phyloP scores from a whole-genome alignment of 2,113 vertebrate species.

The Notarius lentiginosus region DNA sequence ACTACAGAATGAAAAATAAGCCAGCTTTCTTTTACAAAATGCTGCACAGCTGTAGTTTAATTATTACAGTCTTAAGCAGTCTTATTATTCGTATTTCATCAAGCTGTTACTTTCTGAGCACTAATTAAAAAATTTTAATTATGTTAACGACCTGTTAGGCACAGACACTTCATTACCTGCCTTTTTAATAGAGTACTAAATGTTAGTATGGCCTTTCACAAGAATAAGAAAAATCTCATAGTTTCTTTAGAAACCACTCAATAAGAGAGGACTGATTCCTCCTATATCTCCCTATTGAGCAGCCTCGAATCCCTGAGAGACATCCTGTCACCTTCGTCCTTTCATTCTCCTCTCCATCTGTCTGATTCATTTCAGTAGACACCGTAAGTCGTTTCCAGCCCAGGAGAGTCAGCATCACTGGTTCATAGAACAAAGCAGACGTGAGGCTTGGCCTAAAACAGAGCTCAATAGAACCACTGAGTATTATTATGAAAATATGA shows the following conservation, averaged over 20 bases:
- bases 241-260: conserved; percentile 17
- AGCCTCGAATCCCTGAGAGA: conserved; percentile 29
- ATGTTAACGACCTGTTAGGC: conserved; percentile 35
- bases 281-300: conserved; percentile 10
- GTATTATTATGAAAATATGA: conserved; percentile 20
- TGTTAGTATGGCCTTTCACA: conserved; percentile 22
- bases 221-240: background rate
- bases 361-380: conserved; percentile 39
- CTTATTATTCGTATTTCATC: conserved; percentile 12
- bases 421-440: conserved; percentile 37
- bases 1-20: conserved; percentile 16
- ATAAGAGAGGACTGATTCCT: background rate
- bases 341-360: conserved; percentile 5
- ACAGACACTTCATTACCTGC: conserved; percentile 9
- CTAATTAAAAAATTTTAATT: conserved; percentile 47
- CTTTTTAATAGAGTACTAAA: conserved; percentile 27
- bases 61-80: background rate
- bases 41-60: conserved; percentile 13
- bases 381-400: conserved; percentile 34
- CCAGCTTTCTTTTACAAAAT: background rate
- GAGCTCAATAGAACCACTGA: background rate
- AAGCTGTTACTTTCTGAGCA: conserved; percentile 30
- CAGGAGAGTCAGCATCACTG: conserved; percentile 43
- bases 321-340: conserved; percentile 31
- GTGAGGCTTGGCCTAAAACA: conserved; percentile 7